These are phyloP conservation scores for Micrastur ruficollis DNA, from an alignment of 2,797 vertebrate species.

Conservation along the genomic window DNA sequence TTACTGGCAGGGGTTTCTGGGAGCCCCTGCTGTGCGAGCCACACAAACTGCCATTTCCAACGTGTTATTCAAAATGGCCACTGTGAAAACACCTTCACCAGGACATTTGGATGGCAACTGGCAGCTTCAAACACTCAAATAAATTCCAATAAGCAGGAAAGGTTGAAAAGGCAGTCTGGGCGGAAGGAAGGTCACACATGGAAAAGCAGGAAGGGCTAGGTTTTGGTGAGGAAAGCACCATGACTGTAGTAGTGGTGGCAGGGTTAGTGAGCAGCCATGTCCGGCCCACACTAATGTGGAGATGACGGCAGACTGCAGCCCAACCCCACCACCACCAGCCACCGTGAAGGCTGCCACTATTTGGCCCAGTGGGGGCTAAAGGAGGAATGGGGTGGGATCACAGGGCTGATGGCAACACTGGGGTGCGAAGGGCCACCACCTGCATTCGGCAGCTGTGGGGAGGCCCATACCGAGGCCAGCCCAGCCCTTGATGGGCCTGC, in stretches of 20 bases:
- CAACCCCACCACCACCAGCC: neutral
- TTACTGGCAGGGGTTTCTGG: neutral
- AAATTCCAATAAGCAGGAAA: neutral
- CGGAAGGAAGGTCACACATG: neutral
- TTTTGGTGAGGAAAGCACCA: neutral
- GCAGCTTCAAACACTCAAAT: neutral
- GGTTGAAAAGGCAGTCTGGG: neutral
- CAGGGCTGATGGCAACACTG: neutral
- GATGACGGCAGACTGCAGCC: neutral
- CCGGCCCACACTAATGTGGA: neutral
- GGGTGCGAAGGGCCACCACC: neutral
- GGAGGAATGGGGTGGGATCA: neutral
- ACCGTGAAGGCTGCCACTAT: neutral
- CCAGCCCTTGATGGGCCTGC: neutral
- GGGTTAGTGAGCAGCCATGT: neutral
- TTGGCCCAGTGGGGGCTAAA: neutral
- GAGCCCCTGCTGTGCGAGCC: fast-evolving
- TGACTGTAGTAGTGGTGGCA: neutral
- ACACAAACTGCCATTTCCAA: neutral
- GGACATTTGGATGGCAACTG: neutral
- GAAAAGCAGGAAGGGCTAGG: neutral
- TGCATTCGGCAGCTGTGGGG: neutral
- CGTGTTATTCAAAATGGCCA: neutral
- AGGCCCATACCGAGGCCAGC: neutral
- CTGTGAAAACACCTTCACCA: neutral